Base-by-base conservation (phyloP, 1,140 invertebrate genomes). In the Tachypleus tridentatus region DNA sequence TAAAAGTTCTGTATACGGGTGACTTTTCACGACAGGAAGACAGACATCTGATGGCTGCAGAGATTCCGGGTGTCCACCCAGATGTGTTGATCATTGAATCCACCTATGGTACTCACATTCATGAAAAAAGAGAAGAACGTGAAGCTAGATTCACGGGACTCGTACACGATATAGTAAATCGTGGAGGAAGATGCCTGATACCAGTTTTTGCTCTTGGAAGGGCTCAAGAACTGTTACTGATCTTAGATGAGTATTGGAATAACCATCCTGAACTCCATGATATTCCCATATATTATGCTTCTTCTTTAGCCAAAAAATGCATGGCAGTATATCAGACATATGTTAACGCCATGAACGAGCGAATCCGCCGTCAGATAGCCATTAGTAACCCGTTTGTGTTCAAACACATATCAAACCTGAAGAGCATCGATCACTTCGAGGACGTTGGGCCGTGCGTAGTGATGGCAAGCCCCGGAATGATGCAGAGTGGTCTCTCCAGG, bases 241-340 rank as follows among this genome's bases (percentile, higher is more conserved):
- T 99, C 74, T 79, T 98, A 69, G 97, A 99, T 79, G 97, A 99
- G 77, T 99, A 93, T 79, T 99, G 97, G 97, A 86, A 89, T 58
- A 86, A 90, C 59, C 97, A 99, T 82, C 96, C 95, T 0, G 97
- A 99, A 80, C 78, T 99, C 3, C 96, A 99, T 72, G 94, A 99
- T 76, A 93, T 99, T 71, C 97, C 97, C 0, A 98, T 99, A 70
- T 99, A 99, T 80, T 99, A 99, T 80, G 97, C 97, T 0, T 98
- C 95, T 1, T 97, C 95, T 0, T 79, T 99, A 54, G 97, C 97
- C 3, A 99, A 99, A 77, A 99, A 99, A 75, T 99, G 97, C 76
- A 99, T 99, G 96, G 90, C 93, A 64, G 97, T 99, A 0, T 99
- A 99, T 80, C 97, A 99, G 77, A 99, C 97, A 0, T 99, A 98